Evolutionary conservation across 2,113 vertebrate species (phyloP).

Genomic region (Myrmophylax atrothorax): DNA sequence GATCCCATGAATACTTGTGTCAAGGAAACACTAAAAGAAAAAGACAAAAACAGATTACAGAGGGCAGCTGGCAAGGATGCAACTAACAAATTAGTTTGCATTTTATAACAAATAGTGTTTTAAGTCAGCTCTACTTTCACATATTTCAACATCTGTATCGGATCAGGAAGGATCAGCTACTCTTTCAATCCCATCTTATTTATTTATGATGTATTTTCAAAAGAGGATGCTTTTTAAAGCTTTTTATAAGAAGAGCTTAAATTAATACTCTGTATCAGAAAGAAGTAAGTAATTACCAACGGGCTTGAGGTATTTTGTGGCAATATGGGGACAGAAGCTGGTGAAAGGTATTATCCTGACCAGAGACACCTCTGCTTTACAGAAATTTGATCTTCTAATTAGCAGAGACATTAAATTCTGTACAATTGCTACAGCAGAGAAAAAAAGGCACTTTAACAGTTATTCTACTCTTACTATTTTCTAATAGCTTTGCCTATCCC

Average conservation of each 20-base stretch:
- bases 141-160: conserved; percentile 24
- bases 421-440: not conserved
- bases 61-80: not conserved
- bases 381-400: conserved; percentile 5
- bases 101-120: conserved; percentile 41
- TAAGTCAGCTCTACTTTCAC: conserved; percentile 27
- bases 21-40: not conserved
- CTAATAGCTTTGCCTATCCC: not conserved
- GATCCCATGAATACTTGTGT: not conserved
- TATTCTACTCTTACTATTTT: not conserved
- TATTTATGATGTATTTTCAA: conserved; percentile 38
- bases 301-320: not conserved
- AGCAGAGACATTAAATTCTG: not conserved
- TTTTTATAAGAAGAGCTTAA: conserved; percentile 56
- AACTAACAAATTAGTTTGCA: not conserved
- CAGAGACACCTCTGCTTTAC: not conserved
- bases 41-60: not conserved
- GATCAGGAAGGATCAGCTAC: conserved; percentile 31
- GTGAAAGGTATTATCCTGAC: not conserved
- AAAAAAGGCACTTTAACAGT: not conserved
- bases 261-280: not conserved
- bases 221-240: conserved; percentile 39
- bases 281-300: conserved; percentile 11
- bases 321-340: not conserved
- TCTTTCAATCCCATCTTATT: conserved; percentile 47